phyloP scores from a whole-genome alignment of 2,797 vertebrate genomes.

The Pelodytes ibericus region DNA sequence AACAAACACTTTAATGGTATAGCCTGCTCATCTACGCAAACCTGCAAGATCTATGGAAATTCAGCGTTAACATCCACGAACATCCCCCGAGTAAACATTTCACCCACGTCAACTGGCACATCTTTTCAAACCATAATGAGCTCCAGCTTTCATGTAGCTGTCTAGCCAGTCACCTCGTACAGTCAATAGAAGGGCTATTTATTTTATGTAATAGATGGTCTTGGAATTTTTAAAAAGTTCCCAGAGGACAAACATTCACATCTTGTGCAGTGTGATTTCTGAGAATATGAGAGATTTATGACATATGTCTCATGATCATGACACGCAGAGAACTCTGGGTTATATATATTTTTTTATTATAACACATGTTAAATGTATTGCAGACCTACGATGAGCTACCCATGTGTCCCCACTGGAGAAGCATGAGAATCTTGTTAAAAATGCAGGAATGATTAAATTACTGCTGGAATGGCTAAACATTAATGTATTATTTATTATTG shows the following conservation, averaged over 20 bases:
- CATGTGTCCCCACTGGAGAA: constrained; percentile 45
- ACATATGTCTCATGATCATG: constrained; percentile 23
- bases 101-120: constrained; percentile 14
- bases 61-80: background rate
- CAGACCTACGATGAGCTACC: constrained; percentile 45
- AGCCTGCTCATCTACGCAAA: background rate
- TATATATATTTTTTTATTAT: background rate
- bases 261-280: constrained; percentile 26
- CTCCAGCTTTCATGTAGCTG: background rate
- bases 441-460: too few relatives aligned
- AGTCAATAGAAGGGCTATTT: constrained; percentile 8
- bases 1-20: background rate
- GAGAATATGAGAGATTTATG: constrained; percentile 25
- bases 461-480: too few relatives aligned
- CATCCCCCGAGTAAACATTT: background rate
- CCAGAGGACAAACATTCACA: constrained; percentile 26
- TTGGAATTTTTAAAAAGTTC: constrained; percentile 35
- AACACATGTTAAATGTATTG: constrained; percentile 25
- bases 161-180: background rate
- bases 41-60: background rate
- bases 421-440: too few relatives aligned
- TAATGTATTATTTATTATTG: too few relatives aligned
- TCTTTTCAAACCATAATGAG: constrained; percentile 17
- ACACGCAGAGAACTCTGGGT: constrained; percentile 10
- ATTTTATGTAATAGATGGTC: constrained; percentile 28